A percentile compares a stretch with the other conserved stretches of the same genome.
Conservation (phyloP, 2,797 vertebrate species). For the Rousettus madagascariensis region DNA sequence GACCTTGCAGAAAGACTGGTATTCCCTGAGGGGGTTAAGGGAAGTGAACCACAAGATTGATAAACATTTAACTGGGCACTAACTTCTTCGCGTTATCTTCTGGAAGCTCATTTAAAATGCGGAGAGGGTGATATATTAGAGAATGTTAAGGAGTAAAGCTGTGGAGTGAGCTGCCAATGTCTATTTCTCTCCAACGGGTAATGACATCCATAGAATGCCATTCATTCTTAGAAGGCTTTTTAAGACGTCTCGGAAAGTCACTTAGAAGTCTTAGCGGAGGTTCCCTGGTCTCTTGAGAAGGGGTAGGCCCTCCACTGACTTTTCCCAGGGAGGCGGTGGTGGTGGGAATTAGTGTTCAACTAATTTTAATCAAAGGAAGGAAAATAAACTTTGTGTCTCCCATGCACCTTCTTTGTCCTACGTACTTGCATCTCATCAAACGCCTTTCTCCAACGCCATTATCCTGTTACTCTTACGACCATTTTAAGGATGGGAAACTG, state of each 20-base stretch:
- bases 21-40: background rate
- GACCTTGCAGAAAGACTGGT: background rate
- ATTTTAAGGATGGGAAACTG: background rate
- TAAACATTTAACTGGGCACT: constrained; percentile 19
- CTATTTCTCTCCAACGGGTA: background rate
- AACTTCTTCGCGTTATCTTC: constrained; percentile 14
- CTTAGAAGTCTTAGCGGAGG: constrained; percentile 6
- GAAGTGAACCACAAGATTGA: background rate
- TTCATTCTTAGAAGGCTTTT: background rate
- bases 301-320: background rate
- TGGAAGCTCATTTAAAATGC: constrained; percentile 50
- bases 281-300: background rate
- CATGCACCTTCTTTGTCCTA: background rate
- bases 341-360: background rate
- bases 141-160: background rate
- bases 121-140: background rate
- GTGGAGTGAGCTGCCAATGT: background rate
- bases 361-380: background rate
- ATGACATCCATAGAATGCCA: constrained; percentile 17
- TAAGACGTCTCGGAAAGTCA: constrained; percentile 1
- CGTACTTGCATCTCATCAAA: background rate
- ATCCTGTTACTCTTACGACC: background rate
- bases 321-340: background rate
- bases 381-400: background rate
- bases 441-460: background rate